These are phyloP conservation scores for Tenodera sinensis DNA, from an alignment of 2,888 invertebrate species.

Conservation along the genomic window DNA sequence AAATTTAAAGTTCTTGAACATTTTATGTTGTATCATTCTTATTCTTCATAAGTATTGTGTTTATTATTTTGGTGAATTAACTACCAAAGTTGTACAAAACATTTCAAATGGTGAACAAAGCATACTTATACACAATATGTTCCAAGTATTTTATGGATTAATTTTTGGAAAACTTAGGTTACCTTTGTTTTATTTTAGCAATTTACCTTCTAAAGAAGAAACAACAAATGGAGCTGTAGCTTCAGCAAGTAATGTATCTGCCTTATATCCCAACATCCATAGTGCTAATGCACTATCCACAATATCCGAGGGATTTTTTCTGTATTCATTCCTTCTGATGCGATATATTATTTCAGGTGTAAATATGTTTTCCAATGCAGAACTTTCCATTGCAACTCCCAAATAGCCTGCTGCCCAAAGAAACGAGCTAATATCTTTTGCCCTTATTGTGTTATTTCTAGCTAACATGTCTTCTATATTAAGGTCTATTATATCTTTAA, in stretches of 20 bases:
- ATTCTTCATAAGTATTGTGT: too few species aligned
- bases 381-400: slow-evolving; percentile 36
- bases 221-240: not conserved
- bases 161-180: too few species aligned
- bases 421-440: slow-evolving; percentile 48
- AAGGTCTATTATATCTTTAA: not conserved
- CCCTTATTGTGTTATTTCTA: not conserved
- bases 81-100: too few species aligned
- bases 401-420: slow-evolving; percentile 45
- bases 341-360: not conserved
- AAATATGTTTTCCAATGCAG: slow-evolving; percentile 13
- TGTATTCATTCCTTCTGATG: slow-evolving; percentile 35
- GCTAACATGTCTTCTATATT: not conserved
- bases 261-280: slow-evolving; percentile 45
- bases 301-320: slow-evolving; percentile 38
- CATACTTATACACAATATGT: too few species aligned
- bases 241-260: slow-evolving; percentile 34
- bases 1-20: too few species aligned
- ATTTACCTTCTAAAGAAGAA: not conserved
- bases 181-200: not conserved
- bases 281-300: slow-evolving; percentile 43
- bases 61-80: too few species aligned
- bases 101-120: too few species aligned
- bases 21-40: too few species aligned
- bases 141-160: too few species aligned